A percentile compares a stretch with the other conserved stretches of the same genome.
These are phyloP conservation scores for Sus cebifrons DNA, from an alignment of 2,797 vertebrate species.

Conservation along the genomic window DNA sequence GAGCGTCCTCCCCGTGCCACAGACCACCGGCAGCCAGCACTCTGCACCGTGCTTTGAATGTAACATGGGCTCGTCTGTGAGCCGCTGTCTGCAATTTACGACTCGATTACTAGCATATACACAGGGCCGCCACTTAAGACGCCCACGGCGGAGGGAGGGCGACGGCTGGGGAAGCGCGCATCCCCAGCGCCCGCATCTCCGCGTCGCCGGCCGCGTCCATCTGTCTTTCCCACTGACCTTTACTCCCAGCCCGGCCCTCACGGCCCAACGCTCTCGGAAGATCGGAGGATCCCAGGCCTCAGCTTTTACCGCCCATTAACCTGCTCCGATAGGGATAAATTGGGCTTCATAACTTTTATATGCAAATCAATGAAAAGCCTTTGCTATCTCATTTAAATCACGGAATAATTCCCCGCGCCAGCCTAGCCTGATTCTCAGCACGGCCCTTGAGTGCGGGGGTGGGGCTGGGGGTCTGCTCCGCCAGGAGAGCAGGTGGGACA, in stretches of 20 bases:
- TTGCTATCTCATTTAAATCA: conserved; percentile 88
- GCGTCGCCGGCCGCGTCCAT: conserved; percentile 81
- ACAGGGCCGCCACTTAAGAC: conserved; percentile 89
- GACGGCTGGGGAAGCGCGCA: conserved; percentile 85
- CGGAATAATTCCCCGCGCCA: conserved; percentile 86
- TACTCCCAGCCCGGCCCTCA: conserved; percentile 66
- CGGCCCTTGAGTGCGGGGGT: not conserved
- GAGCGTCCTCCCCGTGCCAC: rapidly evolving
- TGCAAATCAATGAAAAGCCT: conserved; percentile 88
- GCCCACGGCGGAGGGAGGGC: conserved; percentile 87
- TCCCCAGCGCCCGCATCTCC: conserved; percentile 84
- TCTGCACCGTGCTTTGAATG: conserved; percentile 81
- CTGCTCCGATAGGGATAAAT: conserved; percentile 82
- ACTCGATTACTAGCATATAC: conserved; percentile 89
- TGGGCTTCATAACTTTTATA: conserved; percentile 87
- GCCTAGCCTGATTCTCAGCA: not conserved
- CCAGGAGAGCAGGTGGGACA: too few species aligned
- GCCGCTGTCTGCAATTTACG: conserved; percentile 88
- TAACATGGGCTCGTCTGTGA: conserved; percentile 87
- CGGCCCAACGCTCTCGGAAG: conserved; percentile 86
- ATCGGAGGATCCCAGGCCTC: conserved; percentile 87
- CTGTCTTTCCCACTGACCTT: conserved; percentile 89
- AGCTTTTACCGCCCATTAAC: conserved; percentile 87
- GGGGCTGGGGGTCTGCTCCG: rapidly evolving
- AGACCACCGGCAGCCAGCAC: too few species aligned